Base-by-base conservation (phyloP, 1,140 invertebrate species). In the Anthonomus grandis region DNA sequence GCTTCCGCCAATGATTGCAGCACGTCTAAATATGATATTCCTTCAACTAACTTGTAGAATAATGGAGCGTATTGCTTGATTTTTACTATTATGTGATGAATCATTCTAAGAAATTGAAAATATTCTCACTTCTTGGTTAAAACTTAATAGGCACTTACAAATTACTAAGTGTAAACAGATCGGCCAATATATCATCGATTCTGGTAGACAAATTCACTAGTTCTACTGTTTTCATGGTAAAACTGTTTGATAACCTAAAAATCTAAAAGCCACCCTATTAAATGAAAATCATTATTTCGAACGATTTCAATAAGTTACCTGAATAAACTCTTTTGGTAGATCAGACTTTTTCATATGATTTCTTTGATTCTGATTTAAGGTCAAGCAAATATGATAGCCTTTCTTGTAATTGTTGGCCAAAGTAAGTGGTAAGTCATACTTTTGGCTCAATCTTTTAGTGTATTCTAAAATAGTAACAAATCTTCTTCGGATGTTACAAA, bases 81-180 rank as follows among this genome's bases (percentile, higher is more conserved):
- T 41, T 81, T 77, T 49, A 79, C 76, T 0, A 86, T 65, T 22
- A 86, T 66, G 22, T 81, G 70, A 36, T 74, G 75, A 12, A 88
- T 75, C n/a, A 86, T 76, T 27, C 85, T 89, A 66, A n/a, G 25
- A 76, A 76, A 45, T 54, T 65, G 31, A 59, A 42, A 17, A 15
- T 42, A 42, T 12, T 42, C n/a, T n/a, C n/a, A n/a, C n/a, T n/a
- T n/a, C n/a, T 1, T 34, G 4, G 6, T 42, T 42, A 19, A 42
- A 42, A 42, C 10, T 19, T 42, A 41, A 42, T 2, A 42, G 15
- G 22, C 18, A 76, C 79, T 79, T 81, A 91, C 88, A 85, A 79
- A 70, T 90, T 88, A 64, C 86, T 90, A 79, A 91, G 84, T 52
- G 84, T 74, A 62, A 89, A 84, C 57, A 93, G 86, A 77, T 94